A percentile compares a stretch with the other conserved stretches of the same genome.
phyloP scores from a whole-genome alignment of 2,113 vertebrate species.

The Periophthalmus modestus region DNA sequence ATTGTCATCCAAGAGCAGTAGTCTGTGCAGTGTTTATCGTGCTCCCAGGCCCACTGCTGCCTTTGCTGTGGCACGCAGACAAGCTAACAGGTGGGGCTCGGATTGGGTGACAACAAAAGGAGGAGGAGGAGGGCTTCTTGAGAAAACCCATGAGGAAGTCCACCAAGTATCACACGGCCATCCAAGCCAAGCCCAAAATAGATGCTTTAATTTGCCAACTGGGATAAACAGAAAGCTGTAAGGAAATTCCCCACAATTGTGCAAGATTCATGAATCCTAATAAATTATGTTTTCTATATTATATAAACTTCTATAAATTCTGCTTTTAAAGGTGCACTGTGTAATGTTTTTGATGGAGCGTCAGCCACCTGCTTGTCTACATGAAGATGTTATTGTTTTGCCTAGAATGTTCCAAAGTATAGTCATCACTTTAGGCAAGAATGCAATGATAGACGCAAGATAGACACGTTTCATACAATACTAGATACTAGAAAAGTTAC shows the following conservation, averaged over 20 bases:
- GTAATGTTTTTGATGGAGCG: too few species aligned
- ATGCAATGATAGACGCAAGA: too few species aligned
- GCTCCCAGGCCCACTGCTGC: conserved; percentile 45
- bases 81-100: conserved; percentile 67
- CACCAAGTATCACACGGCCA: conserved; percentile 56
- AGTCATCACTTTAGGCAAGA: too few species aligned
- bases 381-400: too few species aligned
- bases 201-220: conserved; percentile 69
- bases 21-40: conserved; percentile 57
- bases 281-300: neutral
- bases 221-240: conserved; percentile 59
- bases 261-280: conserved; percentile 16
- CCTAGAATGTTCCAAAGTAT: too few species aligned
- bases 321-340: too few species aligned
- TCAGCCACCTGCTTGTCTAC: too few species aligned
- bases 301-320: neutral
- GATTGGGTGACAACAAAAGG: conserved; percentile 68
- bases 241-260: conserved; percentile 59
- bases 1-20: conserved; percentile 42
- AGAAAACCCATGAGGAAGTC: conserved; percentile 71
- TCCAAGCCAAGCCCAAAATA: conserved; percentile 64
- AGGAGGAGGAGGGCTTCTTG: conserved; percentile 60
- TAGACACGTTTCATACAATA: too few species aligned
- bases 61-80: conserved; percentile 52
- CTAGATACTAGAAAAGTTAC: too few species aligned